A percentile compares a stretch with the other conserved stretches of the same genome.
Evolutionary conservation across 2,797 vertebrate species (phyloP).

Genomic region (Gambusia yucatana): DNA sequence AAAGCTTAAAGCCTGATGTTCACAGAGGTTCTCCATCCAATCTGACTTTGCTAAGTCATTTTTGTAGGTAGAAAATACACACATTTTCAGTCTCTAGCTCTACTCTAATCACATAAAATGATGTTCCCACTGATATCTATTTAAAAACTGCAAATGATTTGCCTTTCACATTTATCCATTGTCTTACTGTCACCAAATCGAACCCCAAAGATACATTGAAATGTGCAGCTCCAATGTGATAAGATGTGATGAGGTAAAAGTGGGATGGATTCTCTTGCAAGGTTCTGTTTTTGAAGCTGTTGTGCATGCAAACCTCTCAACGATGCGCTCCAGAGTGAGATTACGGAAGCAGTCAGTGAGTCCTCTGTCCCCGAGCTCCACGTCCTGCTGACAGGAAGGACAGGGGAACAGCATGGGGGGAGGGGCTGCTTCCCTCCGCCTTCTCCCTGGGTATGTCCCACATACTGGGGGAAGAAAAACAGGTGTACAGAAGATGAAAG

Average conservation of each 20-base stretch:
- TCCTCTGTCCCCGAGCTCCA: conserved; percentile 92
- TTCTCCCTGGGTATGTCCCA: conserved; percentile 91
- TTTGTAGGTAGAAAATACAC: background rate
- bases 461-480: conserved; percentile 81
- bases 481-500: conserved; percentile 23
- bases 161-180: background rate
- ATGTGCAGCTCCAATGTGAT: background rate
- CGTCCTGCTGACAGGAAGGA: conserved; percentile 89
- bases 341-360: conserved; percentile 93
- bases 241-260: background rate
- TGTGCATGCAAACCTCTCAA: conserved; percentile 84
- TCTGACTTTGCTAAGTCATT: background rate
- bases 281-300: background rate
- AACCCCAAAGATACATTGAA: background rate
- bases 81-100: background rate
- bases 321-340: conserved; percentile 94
- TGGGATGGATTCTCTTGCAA: background rate
- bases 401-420: conserved; percentile 91
- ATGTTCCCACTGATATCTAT: background rate
- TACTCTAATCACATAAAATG: background rate
- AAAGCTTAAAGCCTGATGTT: background rate
- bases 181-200: background rate
- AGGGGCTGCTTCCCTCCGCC: conserved; percentile 83
- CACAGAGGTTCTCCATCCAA: background rate
- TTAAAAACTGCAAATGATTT: background rate